These are phyloP conservation scores for Aplochiton taeniatus DNA, from an alignment of 2,797 vertebrate species.

Conservation along the genomic window DNA sequence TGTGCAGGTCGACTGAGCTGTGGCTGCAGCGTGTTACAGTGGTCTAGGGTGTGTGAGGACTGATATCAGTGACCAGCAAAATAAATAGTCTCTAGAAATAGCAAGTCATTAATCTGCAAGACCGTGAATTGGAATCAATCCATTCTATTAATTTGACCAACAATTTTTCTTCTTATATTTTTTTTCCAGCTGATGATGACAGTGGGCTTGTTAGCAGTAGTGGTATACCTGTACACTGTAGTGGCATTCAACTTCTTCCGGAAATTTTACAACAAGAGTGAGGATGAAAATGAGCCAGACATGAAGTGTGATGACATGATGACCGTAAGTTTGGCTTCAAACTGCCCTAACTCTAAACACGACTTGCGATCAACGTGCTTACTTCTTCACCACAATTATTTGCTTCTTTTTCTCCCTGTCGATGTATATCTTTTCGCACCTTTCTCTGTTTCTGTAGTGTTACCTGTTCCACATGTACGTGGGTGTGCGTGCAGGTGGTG, in stretches of 20 bases:
- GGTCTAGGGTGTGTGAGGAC: too few relatives aligned
- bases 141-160: neutral
- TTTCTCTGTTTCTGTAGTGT: conserved; percentile 69
- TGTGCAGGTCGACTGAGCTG: too few relatives aligned
- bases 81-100: too few relatives aligned
- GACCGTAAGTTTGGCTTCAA: conserved; percentile 77
- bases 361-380: neutral
- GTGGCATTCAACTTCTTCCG: conserved; percentile 97
- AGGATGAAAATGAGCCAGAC: conserved; percentile 91
- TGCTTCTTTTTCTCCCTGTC: neutral
- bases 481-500: conserved; percentile 90
- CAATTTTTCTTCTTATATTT: too few relatives aligned
- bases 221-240: conserved; percentile 93
- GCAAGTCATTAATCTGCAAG: too few relatives aligned
- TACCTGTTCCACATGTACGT: conserved; percentile 97
- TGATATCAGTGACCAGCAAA: too few relatives aligned
- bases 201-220: conserved; percentile 87
- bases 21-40: too few relatives aligned
- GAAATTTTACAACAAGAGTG: conserved; percentile 96
- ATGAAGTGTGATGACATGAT: conserved; percentile 98
- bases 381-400: neutral
- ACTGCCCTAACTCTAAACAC: neutral
- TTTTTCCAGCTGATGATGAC: conserved; percentile 88
- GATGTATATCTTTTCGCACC: neutral
- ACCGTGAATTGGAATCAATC: neutral